phyloP scores from a whole-genome alignment of 2,888 invertebrate species.

The Athetis lepigone region DNA sequence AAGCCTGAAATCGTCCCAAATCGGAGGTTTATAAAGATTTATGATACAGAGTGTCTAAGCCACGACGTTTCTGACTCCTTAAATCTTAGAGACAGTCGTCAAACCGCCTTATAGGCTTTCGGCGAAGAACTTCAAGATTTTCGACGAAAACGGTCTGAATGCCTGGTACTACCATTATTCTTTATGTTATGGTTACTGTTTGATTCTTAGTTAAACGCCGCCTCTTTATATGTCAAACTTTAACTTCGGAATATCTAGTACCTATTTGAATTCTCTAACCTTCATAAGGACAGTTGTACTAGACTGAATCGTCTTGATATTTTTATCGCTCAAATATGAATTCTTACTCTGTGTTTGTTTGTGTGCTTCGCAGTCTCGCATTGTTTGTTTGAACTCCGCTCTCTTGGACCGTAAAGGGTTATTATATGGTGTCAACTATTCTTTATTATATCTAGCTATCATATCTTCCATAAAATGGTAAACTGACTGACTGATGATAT shows the following conservation, averaged over 20 bases:
- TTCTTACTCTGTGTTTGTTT: no score
- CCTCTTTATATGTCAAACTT: conserved; percentile 22
- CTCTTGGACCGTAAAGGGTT: no score
- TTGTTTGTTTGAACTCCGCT: no score
- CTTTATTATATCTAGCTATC: no score
- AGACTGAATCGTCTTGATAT: conserved; percentile 33
- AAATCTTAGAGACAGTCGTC: conserved; percentile 25
- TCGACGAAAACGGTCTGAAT: conserved; percentile 8
- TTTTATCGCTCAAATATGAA: no score
- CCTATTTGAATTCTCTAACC: conserved; percentile 57
- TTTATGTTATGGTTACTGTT: conserved; percentile 31
- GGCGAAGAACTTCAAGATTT: conserved; percentile 1
- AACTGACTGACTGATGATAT: no score
- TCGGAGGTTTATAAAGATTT: background rate
- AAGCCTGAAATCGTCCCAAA: background rate
- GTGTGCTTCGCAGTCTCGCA: no score
- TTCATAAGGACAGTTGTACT: conserved; percentile 14
- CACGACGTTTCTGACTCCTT: conserved; percentile 1
- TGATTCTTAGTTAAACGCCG: conserved; percentile 28
- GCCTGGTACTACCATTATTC: conserved; percentile 30
- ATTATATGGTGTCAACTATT: no score
- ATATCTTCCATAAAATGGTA: no score
- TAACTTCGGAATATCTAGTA: conserved; percentile 60
- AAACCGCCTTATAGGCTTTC: conserved; percentile 23
- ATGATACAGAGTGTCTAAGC: background rate